Evolutionary conservation across 1,140 invertebrate species (phyloP), one percentile per base, ranked within the genome.

Genomic region (Cecropterus lyciades): DNA sequence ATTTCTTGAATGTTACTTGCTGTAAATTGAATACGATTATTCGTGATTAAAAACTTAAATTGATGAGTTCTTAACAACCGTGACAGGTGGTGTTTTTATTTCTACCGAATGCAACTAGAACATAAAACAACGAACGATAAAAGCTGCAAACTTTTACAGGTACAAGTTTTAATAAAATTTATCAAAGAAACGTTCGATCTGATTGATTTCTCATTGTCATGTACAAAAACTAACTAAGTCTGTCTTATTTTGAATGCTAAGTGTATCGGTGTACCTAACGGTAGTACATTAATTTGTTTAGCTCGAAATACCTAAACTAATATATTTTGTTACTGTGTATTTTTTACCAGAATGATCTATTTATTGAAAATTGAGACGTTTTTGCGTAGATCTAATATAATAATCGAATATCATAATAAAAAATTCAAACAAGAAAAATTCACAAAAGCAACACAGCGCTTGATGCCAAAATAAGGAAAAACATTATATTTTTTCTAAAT

Each of bases 1-100:
- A 62, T 64, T 69, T 69, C 55, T 64, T 43, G 64, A 69, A 48
- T 64, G 66, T 43, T 42, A 40, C 56, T 59, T 46, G 14, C 40
- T 57, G 55, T 57, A 45, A 45, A 57, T 45, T 57, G 42, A 57
- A 57, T 43, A 57, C 40, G 17, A 57, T 46, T 57, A 27, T 30
- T 59, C 33, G 33, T 42, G 33, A 55, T 55, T 55, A 55, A 55
- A 49, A 60, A 49, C 15, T 60, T 27, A 24, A 46, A 59, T 16
- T 15, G 57, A 48, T 60, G 24, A 59, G 43, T 40, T 42, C 15
- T 40, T 17, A 55, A 55, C 15, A 55, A 55, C 56, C 42, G 56
- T 46, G 20, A 16, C 33, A 24, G 11, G 16, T 59, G 46, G 11
- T 20, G 7, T 60, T 60, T 60, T 60, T 60, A 59, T 59, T 30